Conservation (phyloP, 2,113 vertebrate species). For the Corythornis vintsioides region DNA sequence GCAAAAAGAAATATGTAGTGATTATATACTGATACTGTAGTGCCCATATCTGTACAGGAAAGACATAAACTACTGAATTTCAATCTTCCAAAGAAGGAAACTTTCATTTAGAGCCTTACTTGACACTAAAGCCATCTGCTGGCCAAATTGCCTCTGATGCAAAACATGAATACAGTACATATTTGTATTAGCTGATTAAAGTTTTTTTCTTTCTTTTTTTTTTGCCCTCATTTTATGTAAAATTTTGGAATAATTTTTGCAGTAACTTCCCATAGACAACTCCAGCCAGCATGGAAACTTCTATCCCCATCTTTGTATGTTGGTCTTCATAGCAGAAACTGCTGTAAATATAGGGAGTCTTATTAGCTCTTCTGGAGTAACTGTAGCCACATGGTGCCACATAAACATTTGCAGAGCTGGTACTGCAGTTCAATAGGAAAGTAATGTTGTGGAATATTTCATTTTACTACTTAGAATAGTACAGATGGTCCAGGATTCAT, state of each 20-base stretch:
- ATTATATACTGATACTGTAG: not conserved
- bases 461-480: not conserved
- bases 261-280: not conserved
- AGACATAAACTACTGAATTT: not conserved
- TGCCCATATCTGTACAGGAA: fast-evolving
- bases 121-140: not conserved
- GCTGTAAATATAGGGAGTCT: not conserved
- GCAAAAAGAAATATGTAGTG: not conserved
- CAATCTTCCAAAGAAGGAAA: not conserved
- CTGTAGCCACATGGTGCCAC: not conserved
- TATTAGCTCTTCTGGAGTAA: not conserved
- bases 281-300: slow-evolving; percentile 9
- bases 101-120: not conserved
- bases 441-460: not conserved
- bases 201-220: not conserved
- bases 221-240: not conserved
- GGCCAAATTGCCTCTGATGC: not conserved
- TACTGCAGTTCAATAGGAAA: not conserved
- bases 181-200: not conserved
- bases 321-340: not conserved
- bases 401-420: not conserved
- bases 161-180: not conserved
- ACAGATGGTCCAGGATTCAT: not conserved
- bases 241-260: not conserved
- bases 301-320: fast-evolving